phyloP scores from a whole-genome alignment of 2,113 vertebrate genomes.

The Siphamia tubifer region DNA sequence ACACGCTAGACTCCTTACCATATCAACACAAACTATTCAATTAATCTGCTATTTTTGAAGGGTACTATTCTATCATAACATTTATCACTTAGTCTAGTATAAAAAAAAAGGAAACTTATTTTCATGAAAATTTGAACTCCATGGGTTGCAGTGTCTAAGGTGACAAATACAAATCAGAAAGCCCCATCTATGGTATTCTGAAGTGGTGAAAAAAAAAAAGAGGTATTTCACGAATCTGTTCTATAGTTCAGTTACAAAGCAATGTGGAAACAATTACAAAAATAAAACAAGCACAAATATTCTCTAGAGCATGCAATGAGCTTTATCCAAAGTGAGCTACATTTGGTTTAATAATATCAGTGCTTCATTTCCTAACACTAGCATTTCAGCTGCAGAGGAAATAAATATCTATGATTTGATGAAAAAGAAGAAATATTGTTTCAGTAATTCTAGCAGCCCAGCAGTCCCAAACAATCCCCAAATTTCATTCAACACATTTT shows the following conservation, averaged over 20 bases:
- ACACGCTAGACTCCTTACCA: neutral
- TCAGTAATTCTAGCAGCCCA: constrained; percentile 5
- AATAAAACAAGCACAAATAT: constrained; percentile 39
- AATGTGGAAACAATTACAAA: constrained; percentile 44
- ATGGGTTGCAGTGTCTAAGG: neutral
- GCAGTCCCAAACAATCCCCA: constrained; percentile 24
- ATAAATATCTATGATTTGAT: constrained; percentile 45
- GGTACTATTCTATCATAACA: constrained; percentile 14
- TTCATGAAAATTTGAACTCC: neutral
- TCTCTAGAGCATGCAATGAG: neutral
- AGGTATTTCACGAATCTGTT: neutral
- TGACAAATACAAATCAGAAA: neutral
- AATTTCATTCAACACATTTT: constrained; percentile 34
- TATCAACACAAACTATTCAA: neutral
- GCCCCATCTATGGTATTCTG: neutral
- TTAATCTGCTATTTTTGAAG: constrained; percentile 10
- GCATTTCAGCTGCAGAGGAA: neutral
- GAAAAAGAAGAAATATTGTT: constrained; percentile 26
- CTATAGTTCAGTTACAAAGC: neutral
- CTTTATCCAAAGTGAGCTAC: neutral
- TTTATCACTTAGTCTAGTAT: neutral
- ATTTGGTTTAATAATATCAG: constrained; percentile 1
- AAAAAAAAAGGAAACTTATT: neutral
- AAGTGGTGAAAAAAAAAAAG: too few relatives aligned
- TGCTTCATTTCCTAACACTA: constrained; percentile 3